Percentiles rank a stretch among this genome's conserved stretches.
These are phyloP conservation scores for Platynereis dumerilii DNA, from an alignment of 2,888 invertebrate species.

Conservation along the genomic window DNA sequence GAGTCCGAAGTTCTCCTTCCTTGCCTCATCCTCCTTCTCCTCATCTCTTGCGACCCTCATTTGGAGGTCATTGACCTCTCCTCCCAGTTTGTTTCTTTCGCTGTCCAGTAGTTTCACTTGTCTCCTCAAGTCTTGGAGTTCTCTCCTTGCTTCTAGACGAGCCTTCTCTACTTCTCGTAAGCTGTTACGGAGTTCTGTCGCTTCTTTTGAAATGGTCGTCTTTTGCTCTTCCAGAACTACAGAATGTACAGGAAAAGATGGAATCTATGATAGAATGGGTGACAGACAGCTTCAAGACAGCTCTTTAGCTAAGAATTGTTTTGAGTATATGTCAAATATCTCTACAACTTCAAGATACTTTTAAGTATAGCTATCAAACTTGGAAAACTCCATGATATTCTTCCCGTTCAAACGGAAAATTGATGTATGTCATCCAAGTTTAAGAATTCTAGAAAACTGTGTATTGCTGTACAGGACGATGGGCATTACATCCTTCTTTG, in stretches of 20 bases:
- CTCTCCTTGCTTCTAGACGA: conserved; percentile 74
- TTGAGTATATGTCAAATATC: too few relatives aligned
- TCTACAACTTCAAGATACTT: too few relatives aligned
- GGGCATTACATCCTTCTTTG: too few relatives aligned
- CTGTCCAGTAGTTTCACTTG: conserved; percentile 62
- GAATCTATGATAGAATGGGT: neutral
- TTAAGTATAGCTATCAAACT: too few relatives aligned
- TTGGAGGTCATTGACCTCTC: conserved; percentile 63
- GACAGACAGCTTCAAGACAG: too few relatives aligned
- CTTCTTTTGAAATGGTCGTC: conserved; percentile 77
- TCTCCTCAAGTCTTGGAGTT: conserved; percentile 68
- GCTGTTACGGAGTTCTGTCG: conserved; percentile 74
- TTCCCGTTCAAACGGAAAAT: too few relatives aligned
- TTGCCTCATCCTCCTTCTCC: conserved; percentile 63
- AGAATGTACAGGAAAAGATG: too few relatives aligned
- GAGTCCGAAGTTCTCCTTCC: conserved; percentile 61
- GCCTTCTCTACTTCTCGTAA: conserved; percentile 78
- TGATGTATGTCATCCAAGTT: too few relatives aligned
- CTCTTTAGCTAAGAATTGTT: neutral
- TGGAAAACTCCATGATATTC: too few relatives aligned
- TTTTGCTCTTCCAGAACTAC: conserved; percentile 83
- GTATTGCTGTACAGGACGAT: too few relatives aligned
- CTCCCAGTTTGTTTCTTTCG: conserved; percentile 61
- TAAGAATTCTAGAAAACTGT: too few relatives aligned
- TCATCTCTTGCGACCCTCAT: conserved; percentile 60